Base-by-base conservation (phyloP, 1,140 invertebrate species). In the Eumaeus atala region DNA sequence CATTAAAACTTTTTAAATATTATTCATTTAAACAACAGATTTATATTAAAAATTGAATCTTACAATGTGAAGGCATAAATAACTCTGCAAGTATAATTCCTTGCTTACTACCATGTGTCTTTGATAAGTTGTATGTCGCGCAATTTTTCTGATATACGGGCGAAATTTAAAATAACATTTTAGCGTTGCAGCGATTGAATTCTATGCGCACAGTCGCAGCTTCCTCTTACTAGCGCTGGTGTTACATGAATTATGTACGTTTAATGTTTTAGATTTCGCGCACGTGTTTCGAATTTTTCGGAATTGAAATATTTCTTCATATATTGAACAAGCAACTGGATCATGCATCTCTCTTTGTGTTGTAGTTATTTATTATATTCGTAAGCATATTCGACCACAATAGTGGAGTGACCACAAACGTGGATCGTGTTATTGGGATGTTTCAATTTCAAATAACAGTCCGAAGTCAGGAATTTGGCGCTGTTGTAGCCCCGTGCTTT, bases 251-350 rank as follows among this genome's bases (percentile, higher is more conserved):
- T 61, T 57, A 61, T 61, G 59, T 51, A 61, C 51, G 47, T 58
- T 61, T 61, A 57, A 61, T 61, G 58, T 61, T 58, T 61, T 52
- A 51, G 54, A 61, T 61, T 61, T 56, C 40, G 59, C 53, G 42
- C 54, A 56, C 51, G 54, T 61, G 54, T 40, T 28, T 42, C 47
- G 51, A 56, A 57, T 61, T 61, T 14, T 56, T 28, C 49, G 51
- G 42, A 52, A 50, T 48, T 56, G 40, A 57, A 57, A 48, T 18
- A 17, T 54, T 54, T 54, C 40, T 34, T 44, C 33, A 16, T 16
- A 47, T 42, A 9, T 17, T 8, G 12, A 44, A 44, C 40, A 17
- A 44, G 16, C 9, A 44, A 17, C 21, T 28, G 21, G 2, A 3
- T 6, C 21, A 6, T 28, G 6, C 21, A 28, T 28, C 21, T 6